Conservation (phyloP, 2,888 invertebrate species). For the Tigriopus californicus region DNA sequence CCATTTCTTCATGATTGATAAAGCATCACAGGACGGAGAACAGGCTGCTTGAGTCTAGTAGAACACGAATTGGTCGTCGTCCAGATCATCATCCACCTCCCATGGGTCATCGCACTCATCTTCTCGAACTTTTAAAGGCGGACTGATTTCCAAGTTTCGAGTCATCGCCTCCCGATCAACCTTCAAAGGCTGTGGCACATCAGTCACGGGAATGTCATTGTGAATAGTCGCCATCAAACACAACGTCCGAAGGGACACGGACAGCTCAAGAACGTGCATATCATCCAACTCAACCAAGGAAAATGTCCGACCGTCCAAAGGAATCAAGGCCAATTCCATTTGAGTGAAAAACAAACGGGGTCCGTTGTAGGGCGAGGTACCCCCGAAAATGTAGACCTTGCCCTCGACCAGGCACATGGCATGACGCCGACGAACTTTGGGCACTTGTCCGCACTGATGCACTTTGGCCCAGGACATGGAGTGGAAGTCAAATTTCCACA, state of each 20-base stretch:
- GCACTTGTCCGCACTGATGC: slow-evolving; percentile 24
- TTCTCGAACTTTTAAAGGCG: too few species aligned
- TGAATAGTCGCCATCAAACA: slow-evolving; percentile 45
- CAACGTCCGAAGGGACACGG: slow-evolving; percentile 50
- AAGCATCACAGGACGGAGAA: too few species aligned
- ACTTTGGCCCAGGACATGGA: slow-evolving; percentile 16
- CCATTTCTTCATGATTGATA: too few species aligned
- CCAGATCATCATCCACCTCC: too few species aligned
- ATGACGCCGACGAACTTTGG: slow-evolving; percentile 40
- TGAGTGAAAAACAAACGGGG: slow-evolving; percentile 3
- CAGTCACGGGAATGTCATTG: slow-evolving; percentile 27
- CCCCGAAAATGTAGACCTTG: slow-evolving; percentile 9
- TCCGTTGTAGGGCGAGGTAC: slow-evolving; percentile 4
- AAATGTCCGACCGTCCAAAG: slow-evolving; percentile 19
- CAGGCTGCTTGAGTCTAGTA: too few species aligned
- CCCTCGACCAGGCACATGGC: slow-evolving; percentile 6
- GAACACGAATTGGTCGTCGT: too few species aligned
- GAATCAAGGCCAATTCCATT: too few species aligned
- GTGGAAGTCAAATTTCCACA: slow-evolving; percentile 46
- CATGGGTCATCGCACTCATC: too few species aligned
- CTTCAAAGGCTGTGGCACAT: too few species aligned
- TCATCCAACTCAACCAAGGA: slow-evolving; percentile 60
- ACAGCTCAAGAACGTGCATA: slow-evolving; percentile 57
- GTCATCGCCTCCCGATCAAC: too few species aligned
- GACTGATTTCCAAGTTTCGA: too few species aligned